phyloP scores from a whole-genome alignment of 2,888 invertebrate species.

The Zele albiditarsus region DNA sequence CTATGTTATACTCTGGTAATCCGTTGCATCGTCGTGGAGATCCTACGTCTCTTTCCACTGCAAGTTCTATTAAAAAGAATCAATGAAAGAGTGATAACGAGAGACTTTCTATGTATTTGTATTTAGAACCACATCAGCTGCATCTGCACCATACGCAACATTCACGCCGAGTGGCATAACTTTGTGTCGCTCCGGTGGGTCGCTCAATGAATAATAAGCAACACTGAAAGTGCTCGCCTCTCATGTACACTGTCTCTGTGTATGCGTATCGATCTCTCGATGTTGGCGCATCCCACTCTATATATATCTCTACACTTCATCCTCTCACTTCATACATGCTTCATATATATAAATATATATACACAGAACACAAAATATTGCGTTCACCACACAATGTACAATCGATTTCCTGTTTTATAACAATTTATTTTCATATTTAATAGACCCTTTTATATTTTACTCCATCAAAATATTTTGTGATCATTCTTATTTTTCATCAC shows the following conservation, averaged over 20 bases:
- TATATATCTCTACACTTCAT: not conserved
- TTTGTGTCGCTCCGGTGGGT: constrained; percentile 38
- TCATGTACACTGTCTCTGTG: not conserved
- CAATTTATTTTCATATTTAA: not conserved
- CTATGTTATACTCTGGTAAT: too few relatives aligned
- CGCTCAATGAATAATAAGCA: constrained; percentile 46
- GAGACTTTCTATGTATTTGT: not conserved
- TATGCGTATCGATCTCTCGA: constrained; percentile 32
- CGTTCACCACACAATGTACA: not conserved
- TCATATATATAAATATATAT: not conserved
- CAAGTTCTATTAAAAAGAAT: too few relatives aligned
- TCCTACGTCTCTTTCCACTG: too few relatives aligned
- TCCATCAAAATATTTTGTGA: not conserved
- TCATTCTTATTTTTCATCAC: not conserved
- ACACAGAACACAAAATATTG: not conserved
- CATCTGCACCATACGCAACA: constrained; percentile 27
- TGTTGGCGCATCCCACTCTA: constrained; percentile 1
- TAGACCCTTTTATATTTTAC: not conserved
- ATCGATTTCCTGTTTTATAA: not conserved
- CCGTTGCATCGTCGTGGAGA: too few relatives aligned
- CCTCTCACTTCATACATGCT: not conserved
- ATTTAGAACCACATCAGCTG: not conserved
- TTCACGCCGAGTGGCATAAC: constrained; percentile 28
- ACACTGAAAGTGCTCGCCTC: constrained; percentile 37
- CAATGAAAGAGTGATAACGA: not conserved